Conservation (phyloP, 1,140 invertebrate species). For the Hyphantria cunea region DNA sequence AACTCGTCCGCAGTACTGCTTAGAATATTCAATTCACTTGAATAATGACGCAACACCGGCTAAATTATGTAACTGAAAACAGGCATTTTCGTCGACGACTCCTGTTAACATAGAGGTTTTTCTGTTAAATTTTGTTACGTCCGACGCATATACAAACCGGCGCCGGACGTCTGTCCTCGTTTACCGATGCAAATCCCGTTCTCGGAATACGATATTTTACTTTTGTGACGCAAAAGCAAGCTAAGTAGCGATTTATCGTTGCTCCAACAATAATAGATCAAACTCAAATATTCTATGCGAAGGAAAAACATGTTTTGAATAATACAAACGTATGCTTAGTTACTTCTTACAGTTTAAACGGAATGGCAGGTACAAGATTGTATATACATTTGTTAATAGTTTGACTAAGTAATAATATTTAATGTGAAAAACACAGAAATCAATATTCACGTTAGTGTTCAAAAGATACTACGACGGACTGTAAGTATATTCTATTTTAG, state of each 20-base stretch:
- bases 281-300: conserved; percentile 1
- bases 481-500: no score
- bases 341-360: no score
- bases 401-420: no score
- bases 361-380: no score
- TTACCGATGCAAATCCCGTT: conserved; percentile 20
- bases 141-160: not conserved
- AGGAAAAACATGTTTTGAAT: no score
- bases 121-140: conserved; percentile 10
- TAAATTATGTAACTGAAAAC: conserved; percentile 38
- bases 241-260: conserved; percentile 21
- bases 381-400: no score
- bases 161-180: conserved; percentile 10
- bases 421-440: no score
- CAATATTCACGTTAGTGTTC: no score
- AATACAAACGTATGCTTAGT: no score
- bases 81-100: conserved; percentile 13
- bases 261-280: conserved; percentile 10
- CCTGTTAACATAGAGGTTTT: conserved; percentile 13
- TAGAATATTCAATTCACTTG: conserved; percentile 35
- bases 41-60: conserved; percentile 30
- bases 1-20: conserved; percentile 2
- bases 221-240: conserved; percentile 24
- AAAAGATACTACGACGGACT: no score
- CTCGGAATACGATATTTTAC: conserved; percentile 19